Evolutionary conservation across 2,113 vertebrate genomes (phyloP), one percentile per base, ranked within the genome.

Genomic region (Brachyhypopomus gauderio): DNA sequence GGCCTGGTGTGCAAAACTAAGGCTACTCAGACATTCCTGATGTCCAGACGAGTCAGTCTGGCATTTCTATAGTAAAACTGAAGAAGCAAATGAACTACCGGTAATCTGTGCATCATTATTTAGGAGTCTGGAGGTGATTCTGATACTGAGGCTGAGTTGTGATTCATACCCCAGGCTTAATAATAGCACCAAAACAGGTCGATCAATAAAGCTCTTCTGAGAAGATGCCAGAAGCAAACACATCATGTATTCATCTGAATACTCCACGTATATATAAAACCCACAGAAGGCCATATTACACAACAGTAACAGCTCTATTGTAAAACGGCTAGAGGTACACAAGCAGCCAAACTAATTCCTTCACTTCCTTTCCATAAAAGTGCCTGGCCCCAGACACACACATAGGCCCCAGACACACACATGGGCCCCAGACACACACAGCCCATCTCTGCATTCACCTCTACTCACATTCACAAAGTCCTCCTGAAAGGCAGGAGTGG

Each of bases 261-360:
- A n/a, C 8, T 52, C 48, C 48, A 59, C 23, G 62, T 9, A 55
- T 36, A 27, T 11, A 9, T 48, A 79, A 70, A 56, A 27, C 63
- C 60, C 64, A n/a, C 38, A 27, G 58, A 12, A 60, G 30, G 6
- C 41, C 14, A 72, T 45, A 62, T 84, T 72, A 72, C 25, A 63
- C 48, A 79, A 71, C 17, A 17, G 25, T 25, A 72, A 25, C 63
- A 64, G 58, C 38, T 22, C 17, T 58, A 16, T 38, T 22, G 20
- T 79, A 75, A 76, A 84, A 84, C 72, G 72, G 41, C 56, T 3
- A 25, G 30, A 27, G 5, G 0, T 55, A 63, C 22, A 27, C 56
- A 4, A 75, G 19, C 12, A 27, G n/a, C 41, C 41, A n/a, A 79
- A 84, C 74, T 84, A 79, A 75, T 63, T 62, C 8, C 34, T 75